Conservation (phyloP, 2,797 vertebrate genomes). For the Pipistrellus nathusii region DNA sequence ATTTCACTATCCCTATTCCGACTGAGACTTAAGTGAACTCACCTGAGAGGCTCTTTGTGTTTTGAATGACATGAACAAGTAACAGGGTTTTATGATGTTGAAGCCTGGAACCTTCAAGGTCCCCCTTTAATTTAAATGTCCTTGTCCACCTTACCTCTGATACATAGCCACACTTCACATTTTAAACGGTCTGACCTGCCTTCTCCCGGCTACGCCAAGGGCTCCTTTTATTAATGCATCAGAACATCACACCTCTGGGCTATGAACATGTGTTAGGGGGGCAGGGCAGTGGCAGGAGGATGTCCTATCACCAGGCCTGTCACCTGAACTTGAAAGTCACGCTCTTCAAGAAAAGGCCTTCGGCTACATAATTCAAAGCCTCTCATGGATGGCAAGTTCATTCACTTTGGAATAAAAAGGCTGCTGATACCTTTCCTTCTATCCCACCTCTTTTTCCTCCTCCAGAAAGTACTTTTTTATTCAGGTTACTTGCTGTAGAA, state of each 20-base stretch:
- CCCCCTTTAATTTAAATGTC: conserved; percentile 17
- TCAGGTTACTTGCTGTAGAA: conserved; percentile 44
- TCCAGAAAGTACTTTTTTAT: neutral
- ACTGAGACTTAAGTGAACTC: neutral
- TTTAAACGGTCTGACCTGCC: neutral
- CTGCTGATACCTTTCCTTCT: neutral
- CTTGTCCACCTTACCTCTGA: neutral
- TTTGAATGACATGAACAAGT: neutral
- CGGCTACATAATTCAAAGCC: neutral
- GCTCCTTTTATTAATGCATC: neutral
- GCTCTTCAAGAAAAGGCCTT: conserved; percentile 8
- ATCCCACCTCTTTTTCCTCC: neutral
- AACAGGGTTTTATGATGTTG: neutral
- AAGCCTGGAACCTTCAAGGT: neutral
- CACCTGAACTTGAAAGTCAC: conserved; percentile 34
- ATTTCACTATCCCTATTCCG: conserved; percentile 27
- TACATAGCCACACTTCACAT: neutral
- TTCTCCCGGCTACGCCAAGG: neutral
- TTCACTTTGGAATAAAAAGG: conserved; percentile 59
- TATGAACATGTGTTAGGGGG: neutral
- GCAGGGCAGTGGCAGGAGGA: neutral
- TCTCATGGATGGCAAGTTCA: conserved; percentile 18
- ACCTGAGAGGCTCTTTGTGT: neutral
- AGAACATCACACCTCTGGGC: neutral
- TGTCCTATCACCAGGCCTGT: neutral